phyloP scores from a whole-genome alignment of 2,797 vertebrate species.

The Xiphophorus birchmanni region DNA sequence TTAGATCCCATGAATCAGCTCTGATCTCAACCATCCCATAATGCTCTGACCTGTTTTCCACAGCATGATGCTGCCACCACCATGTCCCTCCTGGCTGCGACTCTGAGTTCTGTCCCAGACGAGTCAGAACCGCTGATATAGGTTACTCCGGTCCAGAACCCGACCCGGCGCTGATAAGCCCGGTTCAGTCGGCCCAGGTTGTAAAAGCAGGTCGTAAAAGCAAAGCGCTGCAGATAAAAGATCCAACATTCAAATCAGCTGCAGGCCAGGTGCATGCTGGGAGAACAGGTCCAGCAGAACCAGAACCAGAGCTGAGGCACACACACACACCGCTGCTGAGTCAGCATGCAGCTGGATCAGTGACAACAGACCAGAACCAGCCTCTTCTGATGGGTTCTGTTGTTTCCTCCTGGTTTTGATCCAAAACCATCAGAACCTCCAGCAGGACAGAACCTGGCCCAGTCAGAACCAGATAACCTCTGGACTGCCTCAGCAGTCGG shows the following conservation, averaged over 20 bases:
- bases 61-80: background rate
- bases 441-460: no score
- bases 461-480: background rate
- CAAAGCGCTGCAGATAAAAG: slow-evolving; percentile 19
- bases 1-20: background rate
- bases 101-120: no score
- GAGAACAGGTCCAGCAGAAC: slow-evolving; percentile 7
- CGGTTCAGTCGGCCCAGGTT: background rate
- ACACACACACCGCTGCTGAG: slow-evolving; percentile 41
- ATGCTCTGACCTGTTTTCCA: background rate
- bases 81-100: background rate
- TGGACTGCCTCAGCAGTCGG: background rate
- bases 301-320: background rate
- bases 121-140: no score
- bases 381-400: background rate
- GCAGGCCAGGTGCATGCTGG: slow-evolving; percentile 32
- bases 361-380: background rate
- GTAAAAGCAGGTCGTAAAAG: background rate
- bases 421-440: no score
- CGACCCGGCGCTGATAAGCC: background rate
- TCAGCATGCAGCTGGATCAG: slow-evolving; percentile 27
- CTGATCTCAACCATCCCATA: background rate
- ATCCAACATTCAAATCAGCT: slow-evolving; percentile 25
- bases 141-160: background rate
- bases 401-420: background rate